A percentile compares a stretch with the other conserved stretches of the same genome.
Evolutionary conservation across 2,888 invertebrate species (phyloP).

Genomic region (Drosophila hawaiiensis): DNA sequence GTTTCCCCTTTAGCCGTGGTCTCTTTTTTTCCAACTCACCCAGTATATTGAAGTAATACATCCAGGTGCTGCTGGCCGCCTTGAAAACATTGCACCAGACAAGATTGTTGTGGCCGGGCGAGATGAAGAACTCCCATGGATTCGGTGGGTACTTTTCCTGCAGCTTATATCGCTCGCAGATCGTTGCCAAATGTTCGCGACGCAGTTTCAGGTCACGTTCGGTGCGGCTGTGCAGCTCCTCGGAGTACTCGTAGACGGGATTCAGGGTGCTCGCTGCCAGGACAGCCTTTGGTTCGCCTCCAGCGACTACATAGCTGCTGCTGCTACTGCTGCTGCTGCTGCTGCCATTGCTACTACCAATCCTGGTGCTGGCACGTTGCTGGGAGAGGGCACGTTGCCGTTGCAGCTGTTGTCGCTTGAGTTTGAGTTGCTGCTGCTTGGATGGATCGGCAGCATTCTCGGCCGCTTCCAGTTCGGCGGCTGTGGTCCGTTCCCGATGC

Average conservation of each 20-base stretch:
- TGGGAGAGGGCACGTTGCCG: slow-evolving; percentile 47
- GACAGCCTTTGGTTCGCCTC: slow-evolving; percentile 24
- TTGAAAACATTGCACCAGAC: slow-evolving; percentile 92
- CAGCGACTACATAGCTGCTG: slow-evolving; percentile 20
- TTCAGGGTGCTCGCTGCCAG: slow-evolving; percentile 80
- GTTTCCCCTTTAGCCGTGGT: neutral
- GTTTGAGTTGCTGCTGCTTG: slow-evolving; percentile 78
- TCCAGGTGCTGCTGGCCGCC: slow-evolving; percentile 92
- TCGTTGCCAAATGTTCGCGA: slow-evolving; percentile 85
- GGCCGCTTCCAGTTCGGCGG: slow-evolving; percentile 49
- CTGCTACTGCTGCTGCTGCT: slow-evolving; percentile 29
- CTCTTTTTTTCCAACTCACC: slow-evolving; percentile 85
- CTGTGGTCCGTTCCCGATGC: slow-evolving; percentile 74
- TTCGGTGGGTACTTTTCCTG: slow-evolving; percentile 86
- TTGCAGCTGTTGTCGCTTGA: slow-evolving; percentile 63
- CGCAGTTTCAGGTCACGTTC: slow-evolving; percentile 86
- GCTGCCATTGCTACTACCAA: slow-evolving; percentile 19
- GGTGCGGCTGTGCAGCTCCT: slow-evolving; percentile 85
- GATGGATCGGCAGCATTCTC: slow-evolving; percentile 53
- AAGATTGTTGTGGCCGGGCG: slow-evolving; percentile 88
- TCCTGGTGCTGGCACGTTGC: slow-evolving; percentile 18
- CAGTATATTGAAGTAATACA: slow-evolving; percentile 91
- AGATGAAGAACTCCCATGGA: slow-evolving; percentile 91
- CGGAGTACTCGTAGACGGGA: slow-evolving; percentile 85
- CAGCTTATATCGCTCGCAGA: slow-evolving; percentile 86